Base-by-base conservation (phyloP, 1,140 invertebrate genomes). In the Hesperophylax magnus region DNA sequence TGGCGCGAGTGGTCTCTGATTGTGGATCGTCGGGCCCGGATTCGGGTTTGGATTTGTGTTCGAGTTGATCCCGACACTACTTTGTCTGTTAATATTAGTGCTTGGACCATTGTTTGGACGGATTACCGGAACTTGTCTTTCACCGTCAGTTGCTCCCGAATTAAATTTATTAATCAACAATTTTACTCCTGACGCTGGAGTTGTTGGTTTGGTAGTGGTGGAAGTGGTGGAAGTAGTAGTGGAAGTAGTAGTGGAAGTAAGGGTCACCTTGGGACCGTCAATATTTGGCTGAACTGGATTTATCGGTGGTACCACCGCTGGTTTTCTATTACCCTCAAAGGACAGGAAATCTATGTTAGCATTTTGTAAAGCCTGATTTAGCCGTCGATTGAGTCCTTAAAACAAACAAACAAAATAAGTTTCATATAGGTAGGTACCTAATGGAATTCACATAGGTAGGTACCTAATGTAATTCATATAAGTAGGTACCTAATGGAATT, bases 151-250 rank as follows among this genome's bases (percentile, higher is more conserved):
- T 17, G 67, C 52, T 39, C 67, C 27, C 11, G 77, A 77, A 31
- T 82, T 76, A 31, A 75, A 79, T 20, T 82, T 79, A 39, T 82
- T 82, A 7, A 79, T 79, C 2, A 82, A 24, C 27, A 79, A 78
- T 52, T 76, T 79, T 0, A 82, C 77, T 11, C 17, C 39, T 24
- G 77, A 79, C 14, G 61, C n/a, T 34, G 81, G 71, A 22, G 81
- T 79, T 24, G 81, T 79, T 17, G 56, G 27, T 34, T 65, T 60
- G 31, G 47, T 58, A 11, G 61, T 60, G 20, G 27, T 52, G 39
- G 72, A 8, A 39, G 27, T 72, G 6, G 67, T 20, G 3, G 71
- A 58, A 34, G 77, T 18, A 2, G 31, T 31, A 54, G 71, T 60
- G 71, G 53, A 24, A 76, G 34, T 34, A 5, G 67, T 9, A 8